Conservation (phyloP, 2,888 invertebrate species). For the Leucoma salicis region DNA sequence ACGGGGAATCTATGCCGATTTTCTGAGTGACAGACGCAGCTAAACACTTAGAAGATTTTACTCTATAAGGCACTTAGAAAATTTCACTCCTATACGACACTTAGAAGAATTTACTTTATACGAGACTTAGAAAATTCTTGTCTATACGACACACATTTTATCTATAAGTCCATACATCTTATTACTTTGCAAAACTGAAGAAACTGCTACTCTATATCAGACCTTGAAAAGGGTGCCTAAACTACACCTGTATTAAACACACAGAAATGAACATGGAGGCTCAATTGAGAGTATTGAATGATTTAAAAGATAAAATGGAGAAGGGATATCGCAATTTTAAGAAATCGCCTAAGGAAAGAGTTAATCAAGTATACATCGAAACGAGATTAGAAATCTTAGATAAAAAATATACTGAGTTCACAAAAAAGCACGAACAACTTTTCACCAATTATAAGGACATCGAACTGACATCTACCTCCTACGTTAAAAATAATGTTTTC, state of each 20-base stretch:
- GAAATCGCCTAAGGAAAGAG: background rate
- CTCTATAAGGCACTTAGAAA: too few relatives aligned
- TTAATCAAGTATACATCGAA: background rate
- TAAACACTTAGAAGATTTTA: background rate
- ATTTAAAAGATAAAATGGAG: background rate
- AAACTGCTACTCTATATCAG: background rate
- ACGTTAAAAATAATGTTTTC: too few relatives aligned
- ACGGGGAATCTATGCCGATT: constrained; percentile 1
- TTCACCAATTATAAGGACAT: too few relatives aligned
- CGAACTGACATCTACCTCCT: too few relatives aligned
- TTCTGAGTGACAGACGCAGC: background rate
- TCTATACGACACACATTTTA: too few relatives aligned
- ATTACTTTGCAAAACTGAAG: background rate
- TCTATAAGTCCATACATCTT: too few relatives aligned
- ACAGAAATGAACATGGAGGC: background rate
- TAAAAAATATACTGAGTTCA: background rate
- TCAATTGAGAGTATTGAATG: constrained; percentile 6
- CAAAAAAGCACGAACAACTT: too few relatives aligned
- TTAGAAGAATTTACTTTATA: background rate
- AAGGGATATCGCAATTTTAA: background rate
- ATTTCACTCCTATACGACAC: background rate
- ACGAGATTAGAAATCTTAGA: background rate
- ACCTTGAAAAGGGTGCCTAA: background rate
- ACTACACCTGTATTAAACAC: background rate
- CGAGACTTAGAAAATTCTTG: background rate